Conservation (phyloP, 2,113 vertebrate species). For the Calyptommatus sinebrachiatus region DNA sequence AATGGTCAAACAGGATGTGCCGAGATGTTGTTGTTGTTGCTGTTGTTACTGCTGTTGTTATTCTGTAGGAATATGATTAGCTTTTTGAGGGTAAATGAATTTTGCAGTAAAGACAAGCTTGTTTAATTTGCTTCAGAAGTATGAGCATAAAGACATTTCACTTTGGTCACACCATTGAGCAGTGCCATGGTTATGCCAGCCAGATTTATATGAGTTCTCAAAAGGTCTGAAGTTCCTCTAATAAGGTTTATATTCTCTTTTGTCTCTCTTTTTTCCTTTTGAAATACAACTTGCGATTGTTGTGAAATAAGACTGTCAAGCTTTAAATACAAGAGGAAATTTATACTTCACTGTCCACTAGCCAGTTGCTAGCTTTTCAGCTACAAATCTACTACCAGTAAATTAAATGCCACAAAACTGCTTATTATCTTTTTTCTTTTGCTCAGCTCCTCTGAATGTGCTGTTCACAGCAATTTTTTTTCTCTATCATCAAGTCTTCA, state of each 20-base stretch:
- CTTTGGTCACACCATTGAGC: not conserved
- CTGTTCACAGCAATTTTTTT: conserved; percentile 41
- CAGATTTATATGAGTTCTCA: not conserved
- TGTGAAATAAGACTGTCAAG: conserved; percentile 36
- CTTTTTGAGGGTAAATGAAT: not conserved
- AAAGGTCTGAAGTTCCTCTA: conserved; percentile 6
- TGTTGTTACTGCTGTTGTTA: too few species aligned
- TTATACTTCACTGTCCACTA: conserved; percentile 12
- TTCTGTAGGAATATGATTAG: too few species aligned
- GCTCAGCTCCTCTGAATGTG: conserved; percentile 18
- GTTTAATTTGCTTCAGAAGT: not conserved
- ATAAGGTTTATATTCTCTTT: conserved; percentile 31
- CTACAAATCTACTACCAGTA: conserved; percentile 27
- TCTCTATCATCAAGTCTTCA: conserved; percentile 1
- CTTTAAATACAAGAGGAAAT: conserved; percentile 20
- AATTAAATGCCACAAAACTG: conserved; percentile 45
- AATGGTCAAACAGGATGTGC: not conserved
- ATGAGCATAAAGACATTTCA: not conserved
- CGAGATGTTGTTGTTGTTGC: too few species aligned
- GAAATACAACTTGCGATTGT: not conserved
- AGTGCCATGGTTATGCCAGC: not conserved
- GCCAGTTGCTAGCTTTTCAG: conserved; percentile 36
- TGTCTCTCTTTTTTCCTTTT: not conserved
- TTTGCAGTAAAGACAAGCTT: not conserved
- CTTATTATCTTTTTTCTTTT: conserved; percentile 23